A percentile compares a stretch with the other conserved stretches of the same genome.
phyloP scores from a whole-genome alignment of 1,140 invertebrate species.

The Neuroterus valhalla region DNA sequence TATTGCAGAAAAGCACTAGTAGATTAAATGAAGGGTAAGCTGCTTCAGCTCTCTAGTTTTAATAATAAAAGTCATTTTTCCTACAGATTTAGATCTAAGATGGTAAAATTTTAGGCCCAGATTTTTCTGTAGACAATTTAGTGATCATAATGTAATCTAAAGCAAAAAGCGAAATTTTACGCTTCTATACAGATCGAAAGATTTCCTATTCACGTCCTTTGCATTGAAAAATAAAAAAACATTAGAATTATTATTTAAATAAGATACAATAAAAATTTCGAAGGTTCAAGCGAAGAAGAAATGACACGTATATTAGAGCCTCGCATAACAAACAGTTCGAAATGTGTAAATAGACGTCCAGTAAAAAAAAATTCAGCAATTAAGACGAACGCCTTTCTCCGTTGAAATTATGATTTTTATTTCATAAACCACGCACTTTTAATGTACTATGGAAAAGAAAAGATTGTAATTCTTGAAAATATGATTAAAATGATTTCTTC shows the following conservation, averaged over 20 bases:
- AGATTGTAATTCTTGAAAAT: too few species aligned
- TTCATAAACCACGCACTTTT: conserved; percentile 19
- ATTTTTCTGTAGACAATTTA: background rate
- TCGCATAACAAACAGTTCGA: background rate
- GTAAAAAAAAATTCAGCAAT: background rate
- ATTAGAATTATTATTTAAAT: background rate
- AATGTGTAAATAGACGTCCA: conserved; percentile 22
- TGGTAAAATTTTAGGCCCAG: background rate
- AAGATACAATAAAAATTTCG: background rate
- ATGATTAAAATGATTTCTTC: too few species aligned
- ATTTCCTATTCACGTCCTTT: conserved; percentile 12
- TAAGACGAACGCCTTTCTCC: background rate
- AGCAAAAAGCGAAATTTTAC: conserved; percentile 12
- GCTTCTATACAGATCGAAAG: conserved; percentile 2
- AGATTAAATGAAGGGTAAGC: background rate
- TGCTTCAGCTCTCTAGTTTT: conserved; percentile 11
- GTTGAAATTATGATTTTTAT: conserved; percentile 20
- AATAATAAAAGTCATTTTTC: background rate
- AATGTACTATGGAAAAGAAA: background rate
- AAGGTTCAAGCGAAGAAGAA: background rate
- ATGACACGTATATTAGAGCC: background rate
- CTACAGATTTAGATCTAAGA: background rate
- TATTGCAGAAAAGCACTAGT: too few species aligned
- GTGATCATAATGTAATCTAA: conserved; percentile 1
- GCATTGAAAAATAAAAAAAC: background rate